A percentile compares a stretch with the other conserved stretches of the same genome.
phyloP scores from a whole-genome alignment of 1,140 invertebrate species.

The Augochlora pura region DNA sequence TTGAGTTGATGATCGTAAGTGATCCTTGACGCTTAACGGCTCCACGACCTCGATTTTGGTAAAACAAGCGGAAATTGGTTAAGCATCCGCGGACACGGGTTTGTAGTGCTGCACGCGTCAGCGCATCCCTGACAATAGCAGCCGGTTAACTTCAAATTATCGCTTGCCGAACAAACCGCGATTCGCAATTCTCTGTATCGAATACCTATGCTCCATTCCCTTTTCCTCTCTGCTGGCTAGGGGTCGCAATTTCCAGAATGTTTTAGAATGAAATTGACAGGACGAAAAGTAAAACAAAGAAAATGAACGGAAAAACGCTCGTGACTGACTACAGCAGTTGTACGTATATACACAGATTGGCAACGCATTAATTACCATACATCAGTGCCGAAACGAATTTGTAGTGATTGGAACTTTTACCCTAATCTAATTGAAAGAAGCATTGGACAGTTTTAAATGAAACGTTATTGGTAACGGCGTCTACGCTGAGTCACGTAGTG shows the following conservation, averaged over 20 bases:
- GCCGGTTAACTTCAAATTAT: background rate
- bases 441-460: background rate
- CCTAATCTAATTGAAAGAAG: background rate
- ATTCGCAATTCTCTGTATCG: no score
- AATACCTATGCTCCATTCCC: no score
- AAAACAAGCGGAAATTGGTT: slow-evolving; percentile 70
- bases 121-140: slow-evolving; percentile 11
- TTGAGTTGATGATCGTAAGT: slow-evolving; percentile 45
- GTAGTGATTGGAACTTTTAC: background rate
- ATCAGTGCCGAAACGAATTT: background rate
- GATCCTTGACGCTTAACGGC: slow-evolving; percentile 70
- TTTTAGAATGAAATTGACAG: slow-evolving; percentile 13
- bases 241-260: background rate
- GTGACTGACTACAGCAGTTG: no score
- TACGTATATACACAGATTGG: background rate
- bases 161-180: background rate
- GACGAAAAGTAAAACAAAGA: slow-evolving; percentile 23
- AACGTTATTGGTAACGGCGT: background rate
- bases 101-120: slow-evolving; percentile 13
- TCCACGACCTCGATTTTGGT: slow-evolving; percentile 73
- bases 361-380: no score
- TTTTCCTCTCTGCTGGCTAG: no score
- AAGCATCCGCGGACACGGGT: slow-evolving; percentile 36
- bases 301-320: slow-evolving; percentile 23
- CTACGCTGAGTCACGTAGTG: background rate